Evolutionary conservation across 1,140 invertebrate genomes (phyloP).

Genomic region (Hycleus phaleratus): DNA sequence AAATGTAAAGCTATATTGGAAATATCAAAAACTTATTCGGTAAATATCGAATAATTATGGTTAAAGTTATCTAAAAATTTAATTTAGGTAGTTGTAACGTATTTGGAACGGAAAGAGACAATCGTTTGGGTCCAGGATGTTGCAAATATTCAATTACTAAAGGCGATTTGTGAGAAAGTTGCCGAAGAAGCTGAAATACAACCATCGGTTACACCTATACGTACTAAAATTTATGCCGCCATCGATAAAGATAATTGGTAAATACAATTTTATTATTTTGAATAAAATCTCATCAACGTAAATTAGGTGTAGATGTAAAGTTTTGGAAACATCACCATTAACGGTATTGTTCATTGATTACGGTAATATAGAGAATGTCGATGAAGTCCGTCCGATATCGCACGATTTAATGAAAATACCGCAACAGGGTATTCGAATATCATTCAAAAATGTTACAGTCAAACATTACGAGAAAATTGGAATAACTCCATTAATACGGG

Average conservation of each 20-base stretch:
- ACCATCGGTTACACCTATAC: neutral
- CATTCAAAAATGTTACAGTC: neutral
- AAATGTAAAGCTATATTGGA: neutral
- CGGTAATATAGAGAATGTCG: slow-evolving; percentile 9
- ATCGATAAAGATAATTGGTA: slow-evolving; percentile 1
- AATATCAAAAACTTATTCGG: neutral
- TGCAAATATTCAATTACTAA: neutral
- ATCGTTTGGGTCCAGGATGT: slow-evolving; percentile 2
- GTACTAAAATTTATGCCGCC: neutral
- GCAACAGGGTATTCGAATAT: neutral
- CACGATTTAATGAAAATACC: slow-evolving; percentile 9
- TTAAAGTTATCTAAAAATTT: too few species aligned
- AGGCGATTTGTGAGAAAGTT: neutral
- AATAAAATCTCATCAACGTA: too few species aligned
- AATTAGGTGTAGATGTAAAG: slow-evolving; percentile 6
- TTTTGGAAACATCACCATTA: neutral
- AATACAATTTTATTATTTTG: neutral
- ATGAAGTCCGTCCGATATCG: slow-evolving; percentile 6
- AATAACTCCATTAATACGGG: neutral
- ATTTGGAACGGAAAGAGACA: neutral
- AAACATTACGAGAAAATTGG: slow-evolving; percentile 1
- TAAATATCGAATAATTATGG: neutral
- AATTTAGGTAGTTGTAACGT: neutral
- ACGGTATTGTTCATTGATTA: slow-evolving; percentile 11
- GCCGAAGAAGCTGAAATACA: neutral